Evolutionary conservation across 2,888 invertebrate genomes (phyloP), one percentile per base, ranked within the genome.

Genomic region (Nomada fucata): DNA sequence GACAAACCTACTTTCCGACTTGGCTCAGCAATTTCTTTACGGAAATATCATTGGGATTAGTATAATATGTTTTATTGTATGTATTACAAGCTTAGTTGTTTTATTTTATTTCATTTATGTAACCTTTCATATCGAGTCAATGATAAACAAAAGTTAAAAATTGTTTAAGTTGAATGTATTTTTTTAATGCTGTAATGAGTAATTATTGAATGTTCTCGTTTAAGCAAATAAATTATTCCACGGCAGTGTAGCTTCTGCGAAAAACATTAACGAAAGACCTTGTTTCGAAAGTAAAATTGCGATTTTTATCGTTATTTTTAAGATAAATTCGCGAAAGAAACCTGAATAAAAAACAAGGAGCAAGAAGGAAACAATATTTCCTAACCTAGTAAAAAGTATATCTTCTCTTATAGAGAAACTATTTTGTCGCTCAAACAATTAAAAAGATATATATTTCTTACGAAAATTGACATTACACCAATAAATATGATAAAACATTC

Each of bases 341-440:
- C 55, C 55, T 47, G 73, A 26, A 44, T 23, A 64, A 64, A 36
- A 29, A 20, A 52, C 23, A 64, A 36, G 36, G 26, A 47, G 15
- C 7, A 57, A 57, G 55, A 47, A 57, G 13, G 15, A 47, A 73
- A 44, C 65, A 57, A 75, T 68, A 60, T 59, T 86, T 84, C 82
- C 86, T 86, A 83, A 15, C 55, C 10, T 44, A n/a, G 47, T 20
- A 10, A 63, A 53, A 53, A 5, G 52, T 29, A 36, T 36, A 20
- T 36, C 20, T 52, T 52, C 61, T 74, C 78, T 59, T 47, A 65
- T 7, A 29, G 29, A 29, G 29, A 26, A 1, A 26, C 26, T 36
- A 36, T 36, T 36, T 36, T 36, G 36, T 36, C 36, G 9, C 36
- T 9, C 36, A 36, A 36, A 36, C 7, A 36, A 7, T 36, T 36